Percentiles rank a stretch among this genome's conserved stretches.
These are phyloP conservation scores for Molanna angustata DNA, from an alignment of 2,888 invertebrate genomes.

Conservation along the genomic window DNA sequence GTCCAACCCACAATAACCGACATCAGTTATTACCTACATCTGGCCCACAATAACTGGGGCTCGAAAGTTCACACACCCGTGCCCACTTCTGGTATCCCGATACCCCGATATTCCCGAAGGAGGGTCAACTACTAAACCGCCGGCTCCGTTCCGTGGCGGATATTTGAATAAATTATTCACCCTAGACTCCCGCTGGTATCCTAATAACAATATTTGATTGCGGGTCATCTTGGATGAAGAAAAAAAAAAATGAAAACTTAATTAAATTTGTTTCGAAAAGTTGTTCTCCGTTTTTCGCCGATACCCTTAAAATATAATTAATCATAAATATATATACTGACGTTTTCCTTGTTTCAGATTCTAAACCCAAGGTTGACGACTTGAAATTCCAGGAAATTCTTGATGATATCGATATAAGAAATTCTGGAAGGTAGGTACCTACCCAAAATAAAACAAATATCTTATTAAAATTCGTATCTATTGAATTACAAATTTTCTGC, in stretches of 20 bases:
- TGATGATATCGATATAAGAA: no score
- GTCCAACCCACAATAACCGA: conserved; percentile 30
- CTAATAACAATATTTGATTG: conserved; percentile 23
- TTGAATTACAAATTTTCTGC: no score
- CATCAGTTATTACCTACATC: conserved; percentile 32
- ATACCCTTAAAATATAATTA: no score
- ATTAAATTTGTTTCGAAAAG: conserved; percentile 4
- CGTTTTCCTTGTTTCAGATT: no score
- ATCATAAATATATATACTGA: no score
- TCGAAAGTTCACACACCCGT: conserved; percentile 22
- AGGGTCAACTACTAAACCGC: conserved; percentile 6
- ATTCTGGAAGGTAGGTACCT: no score
- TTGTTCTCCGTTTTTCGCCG: no score
- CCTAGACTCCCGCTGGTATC: conserved; percentile 15
- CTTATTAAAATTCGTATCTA: no score
- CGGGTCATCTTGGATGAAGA: conserved; percentile 2
- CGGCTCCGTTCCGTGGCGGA: conserved; percentile 4
- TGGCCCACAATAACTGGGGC: conserved; percentile 26
- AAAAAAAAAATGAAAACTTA: conserved; percentile 11
- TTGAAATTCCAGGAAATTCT: no score
- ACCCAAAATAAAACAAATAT: no score
- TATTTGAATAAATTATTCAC: conserved; percentile 24
- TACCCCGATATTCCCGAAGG: conserved; percentile 24
- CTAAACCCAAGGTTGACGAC: no score
- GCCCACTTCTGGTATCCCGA: conserved; percentile 18